Evolutionary conservation across 92 coral and sea anemone genomes (phyloP).

Genomic region (Actinostola sp.): DNA sequence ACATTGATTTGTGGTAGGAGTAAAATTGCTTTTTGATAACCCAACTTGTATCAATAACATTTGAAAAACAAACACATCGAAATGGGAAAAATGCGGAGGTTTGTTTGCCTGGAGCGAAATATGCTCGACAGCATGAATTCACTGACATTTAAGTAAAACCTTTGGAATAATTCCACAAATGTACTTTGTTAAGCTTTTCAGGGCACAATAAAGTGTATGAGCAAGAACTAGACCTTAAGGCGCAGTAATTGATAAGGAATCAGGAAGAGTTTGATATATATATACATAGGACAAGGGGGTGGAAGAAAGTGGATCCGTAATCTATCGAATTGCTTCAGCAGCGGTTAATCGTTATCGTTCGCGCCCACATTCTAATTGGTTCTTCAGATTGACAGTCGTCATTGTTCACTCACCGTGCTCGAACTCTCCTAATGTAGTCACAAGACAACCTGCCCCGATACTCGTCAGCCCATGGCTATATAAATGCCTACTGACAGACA

Average conservation of each 20-base stretch:
- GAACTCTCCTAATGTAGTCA: neutral
- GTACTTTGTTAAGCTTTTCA: neutral
- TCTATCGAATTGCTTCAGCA: constrained; percentile 8
- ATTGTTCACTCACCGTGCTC: neutral
- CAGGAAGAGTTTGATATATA: too few relatives aligned
- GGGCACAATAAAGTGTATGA: too few relatives aligned
- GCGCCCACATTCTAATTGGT: constrained; percentile 12
- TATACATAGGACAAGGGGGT: neutral
- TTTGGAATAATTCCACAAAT: neutral
- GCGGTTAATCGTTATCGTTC: constrained; percentile 30
- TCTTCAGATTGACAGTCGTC: neutral
- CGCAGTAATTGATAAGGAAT: too few relatives aligned
- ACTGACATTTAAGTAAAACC: neutral
- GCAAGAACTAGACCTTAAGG: too few relatives aligned
- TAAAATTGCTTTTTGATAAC: constrained; percentile 30
- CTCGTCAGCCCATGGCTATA: constrained; percentile 7
- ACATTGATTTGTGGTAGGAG: constrained; percentile 21
- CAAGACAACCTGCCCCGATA: neutral
- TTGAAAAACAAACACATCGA: neutral
- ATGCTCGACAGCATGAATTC: neutral
- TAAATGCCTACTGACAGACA: neutral
- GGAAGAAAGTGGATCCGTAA: neutral
- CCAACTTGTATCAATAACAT: constrained; percentile 9
- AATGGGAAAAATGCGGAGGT: neutral
- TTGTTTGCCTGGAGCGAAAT: neutral